Evolutionary conservation across 2,797 vertebrate species (phyloP), one percentile per base, ranked within the genome.

Genomic region (Chelidonichthys spinosus): DNA sequence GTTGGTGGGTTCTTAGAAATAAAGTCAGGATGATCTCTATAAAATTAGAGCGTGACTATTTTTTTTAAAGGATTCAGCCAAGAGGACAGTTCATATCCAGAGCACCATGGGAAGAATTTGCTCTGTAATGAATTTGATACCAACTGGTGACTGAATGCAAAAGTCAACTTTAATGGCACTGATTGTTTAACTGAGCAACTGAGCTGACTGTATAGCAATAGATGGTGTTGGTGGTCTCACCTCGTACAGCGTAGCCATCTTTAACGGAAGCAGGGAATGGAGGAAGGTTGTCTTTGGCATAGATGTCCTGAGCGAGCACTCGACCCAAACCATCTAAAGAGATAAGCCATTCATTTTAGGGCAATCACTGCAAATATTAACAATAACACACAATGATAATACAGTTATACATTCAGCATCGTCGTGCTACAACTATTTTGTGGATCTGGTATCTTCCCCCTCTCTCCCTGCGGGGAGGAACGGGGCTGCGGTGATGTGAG

Each of bases 211-310:
- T 15, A 4, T 37, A 39, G 39, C 18, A 8, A 44, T 7, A 47
- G 35, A 50, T 0, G 0, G 10, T 8, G 7, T 17, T 17, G 2
- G 5, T 40, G 50, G 25, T 46, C 87, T 96, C 92, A 99, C 98
- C 98, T 96, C 98, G 95, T 81, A 99, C 98, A 87, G 98, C 98
- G 0, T 99, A 99, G 77, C 98, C 98, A 3, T 99, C 98, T 94
- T 99, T 99, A 79, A 99, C 97, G 6, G 97, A 99, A 66, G 98
- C 98, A 52, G 98, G 98, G 81, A 99, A 99, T 1, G 98, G 98
- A 76, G 98, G 98, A 83, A 99, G 93, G 92, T 98, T 99, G 94
- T 99, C 98, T 97, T 99, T 99, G 95, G 98, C 98, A 90, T 98
- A 99, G 87, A 99, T 97, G 82, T 99, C 98, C 96, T 99, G 98